Evolutionary conservation across 1,140 invertebrate genomes (phyloP).

Genomic region (Acromyrmex echinatior): DNA sequence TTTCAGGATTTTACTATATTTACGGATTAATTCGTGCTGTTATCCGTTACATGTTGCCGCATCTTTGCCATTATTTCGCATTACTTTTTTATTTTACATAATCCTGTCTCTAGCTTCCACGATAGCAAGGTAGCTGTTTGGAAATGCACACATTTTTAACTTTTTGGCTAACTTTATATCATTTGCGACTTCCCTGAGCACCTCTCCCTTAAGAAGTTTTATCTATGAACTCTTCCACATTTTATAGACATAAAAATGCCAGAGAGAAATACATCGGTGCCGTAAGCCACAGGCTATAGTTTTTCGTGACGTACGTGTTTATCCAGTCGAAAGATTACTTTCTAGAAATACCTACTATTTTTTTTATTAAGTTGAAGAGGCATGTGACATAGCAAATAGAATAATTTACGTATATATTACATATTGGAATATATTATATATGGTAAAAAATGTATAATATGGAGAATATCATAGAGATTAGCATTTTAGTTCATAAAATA

Average conservation of each 20-base stretch:
- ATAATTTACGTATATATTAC: slow-evolving; percentile 11
- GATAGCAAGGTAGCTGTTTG: slow-evolving; percentile 29
- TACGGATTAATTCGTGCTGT: slow-evolving; percentile 21
- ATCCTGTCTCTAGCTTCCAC: slow-evolving; percentile 26
- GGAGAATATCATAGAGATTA: background rate
- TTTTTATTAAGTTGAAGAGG: slow-evolving; percentile 2
- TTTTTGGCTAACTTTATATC: slow-evolving; percentile 62
- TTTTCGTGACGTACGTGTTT: slow-evolving; percentile 34
- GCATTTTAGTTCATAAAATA: background rate
- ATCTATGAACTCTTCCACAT: slow-evolving; percentile 58
- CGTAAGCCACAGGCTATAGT: slow-evolving; percentile 15
- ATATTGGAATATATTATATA: background rate
- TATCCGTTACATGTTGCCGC: background rate
- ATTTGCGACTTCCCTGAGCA: slow-evolving; percentile 21
- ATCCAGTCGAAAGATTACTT: slow-evolving; percentile 23
- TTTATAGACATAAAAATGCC: slow-evolving; percentile 62
- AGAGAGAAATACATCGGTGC: slow-evolving; percentile 48
- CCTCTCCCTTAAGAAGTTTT: slow-evolving; percentile 55
- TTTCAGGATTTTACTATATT: background rate
- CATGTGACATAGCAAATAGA: background rate
- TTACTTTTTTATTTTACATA: slow-evolving; percentile 39
- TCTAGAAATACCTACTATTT: background rate
- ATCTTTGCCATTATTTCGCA: slow-evolving; percentile 25
- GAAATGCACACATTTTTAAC: slow-evolving; percentile 60
- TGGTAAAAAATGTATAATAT: background rate